These are phyloP conservation scores for Archips crataeganus DNA, from an alignment of 2,888 invertebrate genomes.

Conservation along the genomic window DNA sequence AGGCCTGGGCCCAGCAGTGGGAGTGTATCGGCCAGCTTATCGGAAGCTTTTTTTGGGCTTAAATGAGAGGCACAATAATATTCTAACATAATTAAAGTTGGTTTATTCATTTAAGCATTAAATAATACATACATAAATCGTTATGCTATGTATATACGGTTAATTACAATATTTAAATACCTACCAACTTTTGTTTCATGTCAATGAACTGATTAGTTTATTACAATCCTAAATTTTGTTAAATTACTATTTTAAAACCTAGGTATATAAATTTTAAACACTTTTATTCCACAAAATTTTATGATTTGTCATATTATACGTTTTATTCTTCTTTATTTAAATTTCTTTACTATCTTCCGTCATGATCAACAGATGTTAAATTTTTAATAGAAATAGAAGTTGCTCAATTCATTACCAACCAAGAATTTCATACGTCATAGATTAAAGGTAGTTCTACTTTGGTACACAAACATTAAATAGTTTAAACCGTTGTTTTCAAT, in stretches of 20 bases:
- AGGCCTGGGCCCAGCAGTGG: no score
- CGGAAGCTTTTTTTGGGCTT: no score
- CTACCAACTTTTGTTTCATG: slow-evolving; percentile 17
- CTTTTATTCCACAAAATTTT: neutral
- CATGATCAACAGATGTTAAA: neutral
- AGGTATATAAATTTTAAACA: slow-evolving; percentile 30
- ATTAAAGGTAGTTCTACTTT: neutral
- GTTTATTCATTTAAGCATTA: slow-evolving; percentile 42
- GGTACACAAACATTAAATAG: neutral
- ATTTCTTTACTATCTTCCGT: neutral
- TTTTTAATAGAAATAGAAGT: neutral
- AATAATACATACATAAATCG: slow-evolving; percentile 38
- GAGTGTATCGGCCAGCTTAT: no score
- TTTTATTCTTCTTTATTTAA: neutral
- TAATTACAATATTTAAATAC: slow-evolving; percentile 36
- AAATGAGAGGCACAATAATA: slow-evolving; percentile 38
- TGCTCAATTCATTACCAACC: neutral
- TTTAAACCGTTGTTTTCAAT: neutral
- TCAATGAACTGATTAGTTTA: slow-evolving; percentile 12
- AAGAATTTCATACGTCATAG: neutral
- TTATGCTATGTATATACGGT: slow-evolving; percentile 41
- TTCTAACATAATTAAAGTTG: slow-evolving; percentile 40
- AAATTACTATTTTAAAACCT: neutral
- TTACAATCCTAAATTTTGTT: neutral
- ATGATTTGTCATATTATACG: neutral